These are phyloP conservation scores for Nasua narica DNA, from an alignment of 2,797 vertebrate species.

Conservation along the genomic window DNA sequence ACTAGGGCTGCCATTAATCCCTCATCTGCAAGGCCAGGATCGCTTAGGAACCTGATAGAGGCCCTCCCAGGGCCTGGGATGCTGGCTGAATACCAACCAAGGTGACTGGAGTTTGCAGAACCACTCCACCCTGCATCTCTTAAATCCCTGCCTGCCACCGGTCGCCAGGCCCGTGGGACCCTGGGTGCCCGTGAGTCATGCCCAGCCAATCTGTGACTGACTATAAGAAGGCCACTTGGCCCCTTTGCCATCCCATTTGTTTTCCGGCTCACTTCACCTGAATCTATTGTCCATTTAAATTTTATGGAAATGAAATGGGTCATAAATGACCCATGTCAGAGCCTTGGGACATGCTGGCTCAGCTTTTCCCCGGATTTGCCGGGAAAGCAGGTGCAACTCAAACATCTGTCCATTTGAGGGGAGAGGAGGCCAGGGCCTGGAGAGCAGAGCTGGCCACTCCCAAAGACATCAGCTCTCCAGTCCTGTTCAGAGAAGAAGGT, in stretches of 20 bases:
- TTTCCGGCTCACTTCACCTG: slow-evolving; percentile 17
- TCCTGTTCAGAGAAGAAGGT: background rate
- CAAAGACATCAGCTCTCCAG: background rate
- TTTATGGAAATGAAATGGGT: slow-evolving; percentile 31
- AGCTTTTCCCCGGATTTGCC: background rate
- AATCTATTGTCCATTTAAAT: slow-evolving; percentile 8
- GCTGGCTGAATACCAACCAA: background rate
- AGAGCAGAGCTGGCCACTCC: background rate
- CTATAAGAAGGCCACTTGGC: background rate
- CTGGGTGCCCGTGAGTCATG: background rate
- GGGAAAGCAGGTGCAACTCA: background rate
- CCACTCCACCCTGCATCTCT: background rate
- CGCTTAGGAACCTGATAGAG: background rate
- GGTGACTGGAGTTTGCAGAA: background rate
- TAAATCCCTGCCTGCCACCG: background rate
- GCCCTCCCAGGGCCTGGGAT: background rate
- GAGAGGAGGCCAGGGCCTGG: background rate
- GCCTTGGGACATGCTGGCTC: background rate
- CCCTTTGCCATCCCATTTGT: background rate
- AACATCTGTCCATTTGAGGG: background rate
- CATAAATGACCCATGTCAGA: background rate
- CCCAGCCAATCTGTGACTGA: background rate
- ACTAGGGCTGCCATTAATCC: background rate
- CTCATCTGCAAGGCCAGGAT: background rate
- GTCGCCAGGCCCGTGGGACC: background rate